Evolutionary conservation across 2,888 invertebrate genomes (phyloP), one percentile per base, ranked within the genome.

Genomic region (Andrena dorsata): DNA sequence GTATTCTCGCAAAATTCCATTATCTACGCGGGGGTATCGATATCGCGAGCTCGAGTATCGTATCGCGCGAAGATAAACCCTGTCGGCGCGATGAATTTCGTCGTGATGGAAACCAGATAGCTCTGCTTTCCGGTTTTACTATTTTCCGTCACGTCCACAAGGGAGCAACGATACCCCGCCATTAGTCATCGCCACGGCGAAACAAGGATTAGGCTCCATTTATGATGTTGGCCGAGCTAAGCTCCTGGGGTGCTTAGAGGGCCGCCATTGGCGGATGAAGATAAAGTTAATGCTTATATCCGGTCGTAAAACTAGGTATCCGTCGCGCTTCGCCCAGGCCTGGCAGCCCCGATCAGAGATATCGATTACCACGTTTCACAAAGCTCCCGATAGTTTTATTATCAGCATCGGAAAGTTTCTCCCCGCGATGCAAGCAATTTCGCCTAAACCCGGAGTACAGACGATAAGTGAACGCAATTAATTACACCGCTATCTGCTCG

Each of bases 1-100:
- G 28, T 58, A 58, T 64, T 26, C 28, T 26, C 58, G 28, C 28
- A 6, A 51, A 79, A 77, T 32, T 56, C 26, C 32, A 23, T 70
- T 69, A 68, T 69, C 66, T 8, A 2, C 7, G 5, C 10, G 5
- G 13, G 16, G 68, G 47, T 61, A 47, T 32, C 26, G 60, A 10
- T 61, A 77, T 61, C 41, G 23, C 3, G 20, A 26, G n/a, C n/a
- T 41, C 23, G 23, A 32, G 53, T 32, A 35, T 13, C 7, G 28
- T 16, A 53, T 30, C n/a, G 30, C n/a, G 56, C 6, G 35, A 23
- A n/a, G 53, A 63, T 76, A 68, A 76, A 47, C 47, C 41, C 16
- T 8, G 4, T 23, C 13, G 13, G 41, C 3, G 16, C 41, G 41
- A 10, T 26, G 53, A 68, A 75, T 78, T 47, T 32, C 7, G 30